Base-by-base conservation (phyloP, 2,113 vertebrate species). In the Choloepus hoffmanni region DNA sequence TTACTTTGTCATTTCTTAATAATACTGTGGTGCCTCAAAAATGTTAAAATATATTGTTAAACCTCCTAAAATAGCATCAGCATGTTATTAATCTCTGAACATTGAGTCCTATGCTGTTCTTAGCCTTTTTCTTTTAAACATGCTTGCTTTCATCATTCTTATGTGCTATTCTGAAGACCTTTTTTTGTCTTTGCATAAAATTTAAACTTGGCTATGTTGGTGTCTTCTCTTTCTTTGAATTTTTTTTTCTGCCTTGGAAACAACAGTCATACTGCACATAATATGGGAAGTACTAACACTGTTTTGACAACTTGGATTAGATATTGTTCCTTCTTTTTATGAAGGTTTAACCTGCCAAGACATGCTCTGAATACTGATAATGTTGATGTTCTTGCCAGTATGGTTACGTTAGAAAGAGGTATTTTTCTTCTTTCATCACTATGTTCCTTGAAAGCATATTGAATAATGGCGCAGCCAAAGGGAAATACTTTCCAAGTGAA, bases 381-480 rank as follows among this genome's bases (percentile, higher is more conserved):
- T 98, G 98, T 98, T 97, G 95, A 98, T 98, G 98, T 96, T 98
- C 98, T 98, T 99, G 98, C 98, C 98, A 99, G 98, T 98, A 97
- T 98, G 98, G 98, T 98, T 98, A 98, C 98, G 97, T 97, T 98
- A 99, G 98, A 98, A 98, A 98, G 98, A 98, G 97, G 98, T 98
- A 98, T 98, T 99, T 99, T 98, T 98, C 98, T 98, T 98, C 98
- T 98, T 98, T 99, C 98, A 98, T 98, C 98, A 98, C 98, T 97
- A 30, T 98, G 98, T 99, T 99, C 98, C 98, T 99, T 99, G 98
- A 99, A 98, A 98, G 98, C 98, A 97, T 97, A 98, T 95, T 98
- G 98, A 98, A 98, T 98, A 98, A 98, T 98, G 98, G 98, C 97
- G 95, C 97, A 97, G 98, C 97, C 96, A 98, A 97, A 98, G 97